Evolutionary conservation across 2,888 invertebrate genomes (phyloP).

Genomic region (Torymus aiolomorphi): DNA sequence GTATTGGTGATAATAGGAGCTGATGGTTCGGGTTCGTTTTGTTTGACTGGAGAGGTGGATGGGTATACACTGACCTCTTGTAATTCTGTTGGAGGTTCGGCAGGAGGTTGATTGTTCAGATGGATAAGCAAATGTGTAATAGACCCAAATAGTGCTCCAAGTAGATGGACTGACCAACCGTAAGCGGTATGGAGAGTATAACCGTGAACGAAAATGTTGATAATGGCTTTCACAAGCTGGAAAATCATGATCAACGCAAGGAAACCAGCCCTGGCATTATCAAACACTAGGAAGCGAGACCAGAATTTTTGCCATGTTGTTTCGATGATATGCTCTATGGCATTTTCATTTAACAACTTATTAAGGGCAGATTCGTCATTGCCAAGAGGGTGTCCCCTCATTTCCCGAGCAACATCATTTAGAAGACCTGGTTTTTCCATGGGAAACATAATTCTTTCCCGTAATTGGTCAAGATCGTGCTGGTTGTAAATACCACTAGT

Average conservation of each 20-base stretch:
- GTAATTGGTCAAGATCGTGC: no score
- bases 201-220: neutral
- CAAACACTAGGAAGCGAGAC: neutral
- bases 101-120: no score
- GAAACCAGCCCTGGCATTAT: neutral
- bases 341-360: neutral
- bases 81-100: no score
- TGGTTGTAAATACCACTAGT: no score
- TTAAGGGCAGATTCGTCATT: neutral
- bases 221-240: neutral
- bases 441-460: no score
- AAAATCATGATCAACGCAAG: neutral
- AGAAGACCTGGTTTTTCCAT: slow-evolving; percentile 10
- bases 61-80: no score
- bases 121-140: no score
- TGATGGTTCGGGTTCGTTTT: no score
- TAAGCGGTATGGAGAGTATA: neutral
- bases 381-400: neutral
- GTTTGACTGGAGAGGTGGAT: no score
- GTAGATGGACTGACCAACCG: neutral
- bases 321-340: neutral
- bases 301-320: neutral
- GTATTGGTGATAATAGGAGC: no score
- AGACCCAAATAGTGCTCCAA: no score
- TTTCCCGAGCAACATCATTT: neutral